phyloP scores from a whole-genome alignment of 2,888 invertebrate genomes.

The Zhuqinia jingwanae region DNA sequence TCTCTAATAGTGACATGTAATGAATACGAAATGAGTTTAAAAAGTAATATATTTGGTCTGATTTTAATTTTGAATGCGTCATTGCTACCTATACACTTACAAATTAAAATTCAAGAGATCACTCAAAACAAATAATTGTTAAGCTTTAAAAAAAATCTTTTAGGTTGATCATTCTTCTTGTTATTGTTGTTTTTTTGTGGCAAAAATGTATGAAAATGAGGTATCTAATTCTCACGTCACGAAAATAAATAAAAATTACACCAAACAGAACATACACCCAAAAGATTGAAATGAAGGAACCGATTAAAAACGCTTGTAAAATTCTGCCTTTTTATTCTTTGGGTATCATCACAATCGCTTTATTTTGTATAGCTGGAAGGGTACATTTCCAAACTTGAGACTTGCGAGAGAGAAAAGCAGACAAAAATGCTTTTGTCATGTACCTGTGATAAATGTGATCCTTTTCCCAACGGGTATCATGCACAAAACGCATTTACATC shows the following conservation, averaged over 20 bases:
- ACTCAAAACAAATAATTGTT: conserved; percentile 23
- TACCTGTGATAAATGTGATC: conserved; percentile 44
- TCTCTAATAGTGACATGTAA: conserved; percentile 14
- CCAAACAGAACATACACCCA: too few relatives aligned
- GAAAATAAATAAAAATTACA: conserved; percentile 15
- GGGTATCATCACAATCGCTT: conserved; percentile 7
- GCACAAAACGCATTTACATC: conserved; percentile 26
- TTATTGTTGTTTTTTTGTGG: conserved; percentile 25
- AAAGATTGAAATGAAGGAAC: background rate
- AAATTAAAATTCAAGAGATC: conserved; percentile 31
- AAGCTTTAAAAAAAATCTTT: conserved; percentile 11
- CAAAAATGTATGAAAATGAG: conserved; percentile 12
- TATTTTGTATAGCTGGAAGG: conserved; percentile 59
- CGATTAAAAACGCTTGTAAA: background rate
- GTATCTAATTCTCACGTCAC: conserved; percentile 48
- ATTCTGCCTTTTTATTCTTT: conserved; percentile 4
- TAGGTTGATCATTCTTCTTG: conserved; percentile 18
- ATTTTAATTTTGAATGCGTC: background rate
- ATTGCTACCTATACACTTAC: background rate
- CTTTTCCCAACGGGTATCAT: conserved; percentile 38
- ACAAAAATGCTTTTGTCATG: conserved; percentile 58
- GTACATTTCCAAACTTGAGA: conserved; percentile 54
- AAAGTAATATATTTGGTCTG: background rate
- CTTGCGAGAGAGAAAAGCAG: conserved; percentile 5
- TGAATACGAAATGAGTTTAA: conserved; percentile 25